Percentiles rank a stretch among this genome's conserved stretches.
Evolutionary conservation across 2,888 invertebrate genomes (phyloP).

Genomic region (Cactoblastis cactorum): DNA sequence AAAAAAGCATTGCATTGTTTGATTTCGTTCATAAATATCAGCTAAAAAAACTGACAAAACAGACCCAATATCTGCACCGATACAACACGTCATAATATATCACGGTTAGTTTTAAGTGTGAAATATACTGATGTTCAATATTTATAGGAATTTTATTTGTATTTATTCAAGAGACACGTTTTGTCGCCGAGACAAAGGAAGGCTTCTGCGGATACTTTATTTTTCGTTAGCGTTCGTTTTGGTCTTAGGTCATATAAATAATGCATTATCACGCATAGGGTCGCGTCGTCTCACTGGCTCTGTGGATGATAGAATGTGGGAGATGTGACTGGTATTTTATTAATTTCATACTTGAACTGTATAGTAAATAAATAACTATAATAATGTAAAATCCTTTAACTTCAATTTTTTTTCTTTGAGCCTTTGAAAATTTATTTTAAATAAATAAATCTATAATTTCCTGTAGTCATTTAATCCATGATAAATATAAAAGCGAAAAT

Average conservation of each 20-base stretch:
- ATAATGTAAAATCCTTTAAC: too few relatives aligned
- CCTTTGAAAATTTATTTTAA: too few relatives aligned
- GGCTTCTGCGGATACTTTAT: constrained; percentile 53
- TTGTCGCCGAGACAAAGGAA: constrained; percentile 64
- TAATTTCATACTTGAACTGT: not conserved
- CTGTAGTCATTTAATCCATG: too few relatives aligned
- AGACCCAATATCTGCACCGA: constrained; percentile 51
- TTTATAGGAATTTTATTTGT: constrained; percentile 76
- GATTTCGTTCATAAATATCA: constrained; percentile 67
- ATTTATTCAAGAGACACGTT: constrained; percentile 72
- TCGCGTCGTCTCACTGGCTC: constrained; percentile 43
- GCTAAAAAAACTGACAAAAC: constrained; percentile 53
- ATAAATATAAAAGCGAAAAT: too few relatives aligned
- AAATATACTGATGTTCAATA: constrained; percentile 75
- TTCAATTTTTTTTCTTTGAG: too few relatives aligned
- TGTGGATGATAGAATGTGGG: constrained; percentile 17
- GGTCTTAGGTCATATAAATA: constrained; percentile 73
- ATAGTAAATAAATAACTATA: too few relatives aligned
- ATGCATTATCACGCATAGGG: constrained; percentile 76
- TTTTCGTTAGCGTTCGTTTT: constrained; percentile 75
- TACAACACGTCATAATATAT: constrained; percentile 70
- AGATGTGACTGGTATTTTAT: not conserved
- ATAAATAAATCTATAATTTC: too few relatives aligned
- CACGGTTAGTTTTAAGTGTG: constrained; percentile 71
- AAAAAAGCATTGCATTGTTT: constrained; percentile 53